phyloP scores from a whole-genome alignment of 2,113 vertebrate species.

The Phyllostomus discolor region DNA sequence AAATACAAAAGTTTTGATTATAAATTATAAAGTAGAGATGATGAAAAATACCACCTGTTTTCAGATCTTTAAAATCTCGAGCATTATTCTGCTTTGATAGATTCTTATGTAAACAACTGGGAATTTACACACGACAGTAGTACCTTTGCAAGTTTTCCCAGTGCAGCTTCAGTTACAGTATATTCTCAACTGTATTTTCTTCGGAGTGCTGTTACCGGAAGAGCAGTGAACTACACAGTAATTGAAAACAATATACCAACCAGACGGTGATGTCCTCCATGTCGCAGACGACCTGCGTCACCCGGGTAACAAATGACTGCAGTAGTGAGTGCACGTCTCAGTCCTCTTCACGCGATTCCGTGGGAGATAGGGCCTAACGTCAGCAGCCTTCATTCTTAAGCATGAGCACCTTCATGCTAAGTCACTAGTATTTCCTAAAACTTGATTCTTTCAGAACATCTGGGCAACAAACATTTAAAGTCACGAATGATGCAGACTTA shows the following conservation, averaged over 20 bases:
- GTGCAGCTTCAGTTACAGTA: neutral
- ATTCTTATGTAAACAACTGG: slow-evolving; percentile 49
- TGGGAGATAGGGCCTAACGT: neutral
- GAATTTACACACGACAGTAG: neutral
- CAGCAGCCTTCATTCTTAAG: slow-evolving; percentile 3
- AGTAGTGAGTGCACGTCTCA: neutral
- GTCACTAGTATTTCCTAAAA: slow-evolving; percentile 32
- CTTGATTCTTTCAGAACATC: slow-evolving; percentile 56
- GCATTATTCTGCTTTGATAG: neutral
- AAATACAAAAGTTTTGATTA: slow-evolving; percentile 61
- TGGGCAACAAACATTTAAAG: slow-evolving; percentile 48
- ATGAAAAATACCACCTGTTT: slow-evolving; percentile 47
- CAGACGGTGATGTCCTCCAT: neutral
- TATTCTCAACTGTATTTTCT: slow-evolving; percentile 21
- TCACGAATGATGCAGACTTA: slow-evolving; percentile 8
- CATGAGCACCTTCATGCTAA: slow-evolving; percentile 43
- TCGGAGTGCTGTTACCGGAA: slow-evolving; percentile 10
- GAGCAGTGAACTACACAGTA: neutral
- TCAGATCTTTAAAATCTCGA: slow-evolving; percentile 38
- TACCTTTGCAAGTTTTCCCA: neutral
- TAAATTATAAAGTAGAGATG: slow-evolving; percentile 68
- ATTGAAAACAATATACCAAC: neutral
- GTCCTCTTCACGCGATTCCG: neutral
- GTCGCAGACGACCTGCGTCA: neutral
- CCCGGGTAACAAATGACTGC: neutral